Evolutionary conservation across 2,888 invertebrate genomes (phyloP), one percentile per base, ranked within the genome.

Genomic region (Drosophila helvetica): DNA sequence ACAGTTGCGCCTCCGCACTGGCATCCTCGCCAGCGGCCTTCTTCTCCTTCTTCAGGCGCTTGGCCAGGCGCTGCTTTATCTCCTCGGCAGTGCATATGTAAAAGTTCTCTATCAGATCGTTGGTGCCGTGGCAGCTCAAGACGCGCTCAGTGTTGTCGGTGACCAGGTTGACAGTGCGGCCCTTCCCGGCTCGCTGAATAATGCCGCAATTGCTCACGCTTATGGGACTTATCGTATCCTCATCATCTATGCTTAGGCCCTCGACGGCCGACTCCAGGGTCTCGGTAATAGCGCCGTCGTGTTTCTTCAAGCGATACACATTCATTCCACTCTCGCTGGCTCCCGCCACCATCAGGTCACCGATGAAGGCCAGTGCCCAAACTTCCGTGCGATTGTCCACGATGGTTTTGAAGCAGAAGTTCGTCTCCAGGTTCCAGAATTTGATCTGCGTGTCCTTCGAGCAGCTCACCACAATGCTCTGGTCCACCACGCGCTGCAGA

Each of bases 391-490:
- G 94, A 92, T 97, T 96, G 65, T 97, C 98, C 46, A 97, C 95
- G 55, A 99, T 93, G 3, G 99, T 99, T 91, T 97, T 97, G 89
- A 99, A 99, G 91, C 99, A 99, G 89, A 98, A 96, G 85, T 98
- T 96, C 7, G 98, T 98, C 78, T 97, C 96, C 77, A 99, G 93
- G 91, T 99, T 98, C 99, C 99, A 99, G 91, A 99, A 98, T 92
- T 99, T 99, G 0, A 99, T 94, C 91, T 96, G 96, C 9, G 96
- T 96, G 91, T 99, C 99, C 91, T 98, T 98, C 0, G 98, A 98
- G 43, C 96, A 94, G 82, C 96, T 96, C 8, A 98, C 93, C 9
- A 97, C 91, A 77, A 94, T 93, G 63, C 95, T 93, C 25, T 90
- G 86, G 1, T 84, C 80, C 9, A 85, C 75, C 10, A 82, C 15